Evolutionary conservation across 2,113 vertebrate genomes (phyloP).

Genomic region (Cercopithecus mona): DNA sequence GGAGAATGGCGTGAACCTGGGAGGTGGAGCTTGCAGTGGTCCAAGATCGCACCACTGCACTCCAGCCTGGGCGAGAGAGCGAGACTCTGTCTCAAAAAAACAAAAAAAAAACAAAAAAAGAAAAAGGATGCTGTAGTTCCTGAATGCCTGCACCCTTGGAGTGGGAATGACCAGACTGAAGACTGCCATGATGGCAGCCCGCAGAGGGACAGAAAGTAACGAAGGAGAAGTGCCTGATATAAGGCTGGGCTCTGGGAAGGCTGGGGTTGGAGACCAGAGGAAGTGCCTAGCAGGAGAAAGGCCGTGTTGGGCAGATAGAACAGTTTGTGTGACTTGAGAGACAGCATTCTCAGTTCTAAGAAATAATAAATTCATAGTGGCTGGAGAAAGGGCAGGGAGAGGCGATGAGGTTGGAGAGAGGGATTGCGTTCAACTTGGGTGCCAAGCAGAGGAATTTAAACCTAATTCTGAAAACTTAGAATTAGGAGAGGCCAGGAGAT

Average conservation of each 20-base stretch:
- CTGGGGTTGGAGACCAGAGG: neutral
- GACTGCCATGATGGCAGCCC: accelerated
- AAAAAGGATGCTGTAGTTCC: too few species aligned
- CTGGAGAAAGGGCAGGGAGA: neutral
- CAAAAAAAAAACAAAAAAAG: too few species aligned
- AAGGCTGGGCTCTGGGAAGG: too few species aligned
- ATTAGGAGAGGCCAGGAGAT: neutral
- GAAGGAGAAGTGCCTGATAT: neutral
- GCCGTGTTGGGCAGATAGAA: neutral
- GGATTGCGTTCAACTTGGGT: neutral
- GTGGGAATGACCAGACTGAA: neutral
- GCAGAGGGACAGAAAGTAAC: too few species aligned
- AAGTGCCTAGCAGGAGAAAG: too few species aligned
- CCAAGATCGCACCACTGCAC: too few species aligned
- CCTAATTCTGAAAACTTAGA: neutral
- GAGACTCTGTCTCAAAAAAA: too few species aligned
- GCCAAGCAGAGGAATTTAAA: neutral
- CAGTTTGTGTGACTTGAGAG: neutral
- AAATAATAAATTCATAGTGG: accelerated
- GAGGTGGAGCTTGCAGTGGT: too few species aligned
- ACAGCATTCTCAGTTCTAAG: neutral
- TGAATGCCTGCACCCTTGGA: too few species aligned
- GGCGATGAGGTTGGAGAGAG: neutral
- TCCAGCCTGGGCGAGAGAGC: too few species aligned
- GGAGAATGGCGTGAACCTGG: too few species aligned